Evolutionary conservation across 2,888 invertebrate species (phyloP), one percentile per base, ranked within the genome.

Genomic region (Coleophora flavipennella): DNA sequence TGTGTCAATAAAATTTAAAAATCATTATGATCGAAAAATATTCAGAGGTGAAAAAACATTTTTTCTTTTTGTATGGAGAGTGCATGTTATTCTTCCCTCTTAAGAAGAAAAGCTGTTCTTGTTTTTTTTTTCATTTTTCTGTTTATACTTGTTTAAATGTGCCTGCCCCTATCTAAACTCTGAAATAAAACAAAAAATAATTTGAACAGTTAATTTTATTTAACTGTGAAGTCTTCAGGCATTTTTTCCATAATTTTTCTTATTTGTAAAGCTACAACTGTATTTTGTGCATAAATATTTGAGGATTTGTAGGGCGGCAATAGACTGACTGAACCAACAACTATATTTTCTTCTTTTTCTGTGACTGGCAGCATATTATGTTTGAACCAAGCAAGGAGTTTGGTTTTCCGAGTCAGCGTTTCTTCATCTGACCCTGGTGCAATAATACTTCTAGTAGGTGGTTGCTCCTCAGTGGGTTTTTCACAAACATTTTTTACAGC

Each of bases 201-300:
- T 20, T 20, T 20, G 3, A 20, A 20, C 20, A 20, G 20, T 20
- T 4, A 4, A 20, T n/a, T 20, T 20, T 6, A 20, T 20, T 20
- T 20, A 20, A 20, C 20, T 20, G 6, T 20, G 3, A 20, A 20
- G 20, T 20, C 6, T 20, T 20, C 20, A 29, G 80, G 80, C 74
- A 81, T 77, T 45, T 50, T 63, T 33, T 67, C 63, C 36, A 83
- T 62, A 2, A 80, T 49, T 53, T 66, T 72, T 44, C 52, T 70
- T 38, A 80, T 62, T 53, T 73, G 75, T 46, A 67, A 53, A 10
- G 67, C 69, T 14, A 81, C 62, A 29, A 76, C 62, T 31, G 76
- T 64, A 49, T 72, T 83, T 12, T 72, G 70, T 11, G 80, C 69
- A 55, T 72, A 75, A 43, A 83, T 66, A 53, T 76, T 68, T 32